These are phyloP conservation scores for Metaphire vulgaris DNA, from an alignment of 1,140 invertebrate species.

Conservation along the genomic window DNA sequence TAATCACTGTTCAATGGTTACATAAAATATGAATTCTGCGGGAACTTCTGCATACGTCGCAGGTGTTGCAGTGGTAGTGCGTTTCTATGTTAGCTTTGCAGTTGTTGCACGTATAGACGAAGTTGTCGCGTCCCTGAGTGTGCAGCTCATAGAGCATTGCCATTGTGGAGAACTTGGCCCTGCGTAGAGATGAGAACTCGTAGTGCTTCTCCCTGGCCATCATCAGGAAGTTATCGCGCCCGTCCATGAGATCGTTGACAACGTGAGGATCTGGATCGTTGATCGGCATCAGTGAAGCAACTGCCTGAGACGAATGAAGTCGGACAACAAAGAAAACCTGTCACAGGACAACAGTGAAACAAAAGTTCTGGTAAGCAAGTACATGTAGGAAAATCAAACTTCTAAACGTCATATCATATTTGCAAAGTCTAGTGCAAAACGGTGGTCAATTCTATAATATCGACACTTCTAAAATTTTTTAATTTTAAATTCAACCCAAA, in stretches of 20 bases:
- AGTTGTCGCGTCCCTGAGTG: slow-evolving; percentile 68
- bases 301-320: slow-evolving; percentile 79
- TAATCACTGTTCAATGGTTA: too few relatives aligned
- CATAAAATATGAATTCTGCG: too few relatives aligned
- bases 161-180: slow-evolving; percentile 93
- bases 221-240: slow-evolving; percentile 94
- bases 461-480: background rate
- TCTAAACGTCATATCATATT: too few relatives aligned
- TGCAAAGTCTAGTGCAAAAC: too few relatives aligned
- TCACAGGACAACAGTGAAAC: too few relatives aligned
- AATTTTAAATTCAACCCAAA: too few relatives aligned
- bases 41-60: too few relatives aligned
- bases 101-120: slow-evolving; percentile 94
- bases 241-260: slow-evolving; percentile 97
- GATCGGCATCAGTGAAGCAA: slow-evolving; percentile 33
- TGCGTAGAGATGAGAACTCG: slow-evolving; percentile 91
- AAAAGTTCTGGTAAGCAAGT: slow-evolving; percentile 23
- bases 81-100: slow-evolving; percentile 94
- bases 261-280: slow-evolving; percentile 86
- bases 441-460: slow-evolving; percentile 3
- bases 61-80: slow-evolving; percentile 90
- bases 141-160: slow-evolving; percentile 97
- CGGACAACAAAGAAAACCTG: slow-evolving; percentile 86
- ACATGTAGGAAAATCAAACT: too few relatives aligned
- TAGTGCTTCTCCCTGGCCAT: slow-evolving; percentile 96